Evolutionary conservation across 2,113 vertebrate genomes (phyloP).

Genomic region (Varanus salvator): DNA sequence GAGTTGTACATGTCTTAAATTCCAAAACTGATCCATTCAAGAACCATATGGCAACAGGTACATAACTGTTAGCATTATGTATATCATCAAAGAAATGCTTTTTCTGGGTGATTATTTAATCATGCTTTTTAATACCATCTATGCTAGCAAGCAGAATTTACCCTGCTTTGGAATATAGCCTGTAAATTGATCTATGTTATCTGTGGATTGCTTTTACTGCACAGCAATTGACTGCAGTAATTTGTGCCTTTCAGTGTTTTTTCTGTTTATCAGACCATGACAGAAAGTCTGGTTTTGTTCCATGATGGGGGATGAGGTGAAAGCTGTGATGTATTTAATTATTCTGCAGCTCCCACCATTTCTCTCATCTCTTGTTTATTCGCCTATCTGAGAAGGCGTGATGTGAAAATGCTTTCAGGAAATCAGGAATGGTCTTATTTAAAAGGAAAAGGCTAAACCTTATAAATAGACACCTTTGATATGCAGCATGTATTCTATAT

Average conservation of each 20-base stretch:
- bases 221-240: slow-evolving; percentile 49
- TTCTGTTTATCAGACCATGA: slow-evolving; percentile 52
- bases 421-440: background rate
- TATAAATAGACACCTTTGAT: slow-evolving; percentile 21
- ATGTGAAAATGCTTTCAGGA: slow-evolving; percentile 18
- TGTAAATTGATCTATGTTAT: slow-evolving; percentile 66
- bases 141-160: slow-evolving; percentile 31
- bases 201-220: slow-evolving; percentile 61
- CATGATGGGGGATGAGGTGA: slow-evolving; percentile 43
- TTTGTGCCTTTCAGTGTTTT: slow-evolving; percentile 66
- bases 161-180: slow-evolving; percentile 30
- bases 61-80: slow-evolving; percentile 56
- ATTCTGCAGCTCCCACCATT: slow-evolving; percentile 18
- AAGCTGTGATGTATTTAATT: slow-evolving; percentile 48
- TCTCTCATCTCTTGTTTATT: slow-evolving; percentile 25
- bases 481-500: background rate
- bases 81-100: slow-evolving; percentile 57
- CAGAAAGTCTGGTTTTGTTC: slow-evolving; percentile 52
- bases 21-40: slow-evolving; percentile 45
- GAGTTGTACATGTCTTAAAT: background rate
- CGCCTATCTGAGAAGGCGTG: background rate
- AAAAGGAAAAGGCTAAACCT: background rate
- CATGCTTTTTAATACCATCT: slow-evolving; percentile 57
- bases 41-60: slow-evolving; percentile 67
- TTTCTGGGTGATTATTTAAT: slow-evolving; percentile 63